A percentile compares a stretch with the other conserved stretches of the same genome.
These are phyloP conservation scores for Pelochelys cantorii DNA, from an alignment of 2,797 vertebrate species.

Conservation along the genomic window DNA sequence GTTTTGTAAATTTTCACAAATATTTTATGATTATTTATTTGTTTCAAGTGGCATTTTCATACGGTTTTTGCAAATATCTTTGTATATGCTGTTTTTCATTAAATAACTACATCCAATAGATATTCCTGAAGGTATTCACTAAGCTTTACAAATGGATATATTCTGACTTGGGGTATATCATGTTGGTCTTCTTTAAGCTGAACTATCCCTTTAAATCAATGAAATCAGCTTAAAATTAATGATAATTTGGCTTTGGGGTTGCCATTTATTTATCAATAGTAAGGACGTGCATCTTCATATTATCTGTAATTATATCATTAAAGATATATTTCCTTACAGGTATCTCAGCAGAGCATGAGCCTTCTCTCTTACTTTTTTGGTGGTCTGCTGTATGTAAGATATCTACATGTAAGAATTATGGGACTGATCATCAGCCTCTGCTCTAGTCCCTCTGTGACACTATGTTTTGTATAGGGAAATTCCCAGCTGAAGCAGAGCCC, in stretches of 20 bases:
- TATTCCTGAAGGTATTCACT: not conserved
- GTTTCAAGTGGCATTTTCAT: not conserved
- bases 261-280: not conserved
- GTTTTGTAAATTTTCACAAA: slow-evolving; percentile 9
- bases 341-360: not conserved
- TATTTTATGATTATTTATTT: not conserved
- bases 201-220: not conserved
- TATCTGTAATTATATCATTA: not conserved
- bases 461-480: not conserved
- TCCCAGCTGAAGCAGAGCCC: not conserved
- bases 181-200: slow-evolving; percentile 1
- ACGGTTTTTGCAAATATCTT: not conserved
- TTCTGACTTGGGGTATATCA: not conserved
- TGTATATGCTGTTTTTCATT: not conserved
- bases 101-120: not conserved
- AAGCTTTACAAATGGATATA: not conserved
- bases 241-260: not conserved
- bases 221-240: not conserved
- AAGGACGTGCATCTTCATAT: not conserved
- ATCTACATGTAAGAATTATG: not conserved
- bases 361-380: not conserved
- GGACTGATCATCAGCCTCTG: not conserved
- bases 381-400: not conserved
- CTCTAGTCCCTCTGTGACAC: not conserved
- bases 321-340: not conserved